Percentiles rank a stretch among this genome's conserved stretches.
Conservation (phyloP, 2,113 vertebrate species). For the Thalassoma bifasciatum region DNA sequence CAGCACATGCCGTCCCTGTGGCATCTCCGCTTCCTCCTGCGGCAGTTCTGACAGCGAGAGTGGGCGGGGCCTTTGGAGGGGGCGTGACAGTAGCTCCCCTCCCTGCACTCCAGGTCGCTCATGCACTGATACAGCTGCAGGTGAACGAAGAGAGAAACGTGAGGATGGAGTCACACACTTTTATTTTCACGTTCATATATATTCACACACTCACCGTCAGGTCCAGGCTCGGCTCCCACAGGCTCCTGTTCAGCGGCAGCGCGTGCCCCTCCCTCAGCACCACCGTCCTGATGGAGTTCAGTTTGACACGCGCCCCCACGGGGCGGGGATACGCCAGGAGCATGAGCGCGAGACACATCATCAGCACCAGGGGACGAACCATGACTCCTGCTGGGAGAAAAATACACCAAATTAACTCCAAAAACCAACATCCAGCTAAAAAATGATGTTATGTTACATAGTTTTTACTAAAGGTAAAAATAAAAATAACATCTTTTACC, state of each 20-base stretch:
- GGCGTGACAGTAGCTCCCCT: conserved; percentile 89
- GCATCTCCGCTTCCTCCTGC: conserved; percentile 90
- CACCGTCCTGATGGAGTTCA: conserved; percentile 70
- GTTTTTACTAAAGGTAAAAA: too few species aligned
- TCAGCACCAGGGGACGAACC: neutral
- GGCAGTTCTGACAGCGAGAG: conserved; percentile 86
- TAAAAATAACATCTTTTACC: too few species aligned
- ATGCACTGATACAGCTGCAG: conserved; percentile 88
- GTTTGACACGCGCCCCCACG: conserved; percentile 49
- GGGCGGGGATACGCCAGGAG: conserved; percentile 1
- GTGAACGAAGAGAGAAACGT: neutral
- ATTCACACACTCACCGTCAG: conserved; percentile 41
- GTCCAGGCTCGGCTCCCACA: conserved; percentile 60
- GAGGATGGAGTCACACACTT: too few species aligned
- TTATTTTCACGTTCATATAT: too few species aligned
- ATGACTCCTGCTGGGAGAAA: conserved; percentile 4
- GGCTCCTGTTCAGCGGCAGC: conserved; percentile 58
- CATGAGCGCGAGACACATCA: conserved; percentile 17
- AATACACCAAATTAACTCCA: neutral
- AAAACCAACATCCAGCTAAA: too few species aligned
- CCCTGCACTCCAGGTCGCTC: conserved; percentile 90
- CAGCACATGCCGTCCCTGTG: conserved; percentile 93
- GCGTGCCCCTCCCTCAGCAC: conserved; percentile 47
- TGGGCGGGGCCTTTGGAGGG: conserved; percentile 80
- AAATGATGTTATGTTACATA: too few species aligned